These are phyloP conservation scores for Drosophila trapezifrons DNA, from an alignment of 1,140 invertebrate species.

Conservation along the genomic window DNA sequence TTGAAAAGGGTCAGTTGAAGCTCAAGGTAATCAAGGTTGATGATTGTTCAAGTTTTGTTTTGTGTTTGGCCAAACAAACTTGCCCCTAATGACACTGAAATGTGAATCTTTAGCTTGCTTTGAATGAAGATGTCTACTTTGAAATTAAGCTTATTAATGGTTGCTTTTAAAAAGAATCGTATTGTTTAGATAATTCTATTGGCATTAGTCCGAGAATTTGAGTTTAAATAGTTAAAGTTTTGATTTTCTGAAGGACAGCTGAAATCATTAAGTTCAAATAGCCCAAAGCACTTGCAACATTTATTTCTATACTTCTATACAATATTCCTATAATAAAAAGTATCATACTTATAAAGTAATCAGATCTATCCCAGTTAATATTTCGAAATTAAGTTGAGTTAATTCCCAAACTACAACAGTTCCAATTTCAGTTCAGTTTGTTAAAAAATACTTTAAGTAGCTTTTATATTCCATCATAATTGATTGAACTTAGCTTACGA, in stretches of 20 bases:
- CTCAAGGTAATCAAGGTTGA: constrained; percentile 73
- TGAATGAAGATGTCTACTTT: constrained; percentile 6
- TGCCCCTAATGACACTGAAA: constrained; percentile 64
- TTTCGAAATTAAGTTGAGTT: too few species aligned
- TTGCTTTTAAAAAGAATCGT: not conserved
- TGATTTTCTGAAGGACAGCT: not conserved
- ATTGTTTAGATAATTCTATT: not conserved
- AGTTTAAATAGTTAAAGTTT: not conserved
- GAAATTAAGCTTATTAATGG: constrained; percentile 6
- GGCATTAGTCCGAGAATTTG: too few species aligned
- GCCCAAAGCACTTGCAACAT: too few species aligned
- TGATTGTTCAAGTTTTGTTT: constrained; percentile 51
- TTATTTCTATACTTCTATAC: too few species aligned
- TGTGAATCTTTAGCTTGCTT: not conserved
- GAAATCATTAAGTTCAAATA: too few species aligned
- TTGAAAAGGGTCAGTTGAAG: constrained; percentile 58
- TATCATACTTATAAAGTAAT: too few species aligned
- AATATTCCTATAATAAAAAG: too few species aligned
- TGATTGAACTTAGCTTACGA: constrained; percentile 33
- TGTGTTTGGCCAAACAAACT: constrained; percentile 49
- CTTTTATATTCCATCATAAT: not conserved
- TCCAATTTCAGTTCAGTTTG: too few species aligned
- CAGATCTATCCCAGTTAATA: too few species aligned
- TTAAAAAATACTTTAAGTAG: not conserved
- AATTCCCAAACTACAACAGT: too few species aligned